Percentiles rank a stretch among this genome's conserved stretches.
Conservation (phyloP, 2,888 invertebrate species). For the Orthonychiurus folsomi region DNA sequence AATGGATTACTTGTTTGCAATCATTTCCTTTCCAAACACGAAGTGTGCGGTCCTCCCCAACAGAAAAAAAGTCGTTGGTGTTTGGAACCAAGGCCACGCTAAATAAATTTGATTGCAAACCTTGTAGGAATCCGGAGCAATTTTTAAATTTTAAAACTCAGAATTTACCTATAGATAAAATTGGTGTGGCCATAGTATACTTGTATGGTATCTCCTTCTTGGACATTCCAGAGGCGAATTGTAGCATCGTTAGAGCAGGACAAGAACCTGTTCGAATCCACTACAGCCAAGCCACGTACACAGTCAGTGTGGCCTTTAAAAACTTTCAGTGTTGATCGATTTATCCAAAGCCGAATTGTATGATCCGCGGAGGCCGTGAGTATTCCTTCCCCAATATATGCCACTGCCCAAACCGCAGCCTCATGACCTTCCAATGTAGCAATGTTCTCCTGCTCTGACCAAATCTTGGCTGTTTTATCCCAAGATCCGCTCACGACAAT, state of each 20-base stretch:
- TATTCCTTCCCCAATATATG: slow-evolving; percentile 43
- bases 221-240: slow-evolving; percentile 69
- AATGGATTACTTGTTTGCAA: slow-evolving; percentile 50
- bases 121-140: too few relatives aligned
- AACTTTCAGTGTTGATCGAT: slow-evolving; percentile 53
- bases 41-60: slow-evolving; percentile 81
- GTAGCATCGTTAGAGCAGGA: slow-evolving; percentile 89
- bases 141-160: neutral
- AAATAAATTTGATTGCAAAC: slow-evolving; percentile 16
- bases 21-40: slow-evolving; percentile 65
- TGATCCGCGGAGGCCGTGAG: slow-evolving; percentile 94
- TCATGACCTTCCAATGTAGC: slow-evolving; percentile 60
- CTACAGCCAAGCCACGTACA: slow-evolving; percentile 67
- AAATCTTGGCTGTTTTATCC: slow-evolving; percentile 80
- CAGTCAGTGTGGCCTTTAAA: slow-evolving; percentile 79
- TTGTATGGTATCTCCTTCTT: slow-evolving; percentile 64
- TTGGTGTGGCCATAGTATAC: slow-evolving; percentile 74
- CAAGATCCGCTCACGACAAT: slow-evolving; percentile 78
- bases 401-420: slow-evolving; percentile 75
- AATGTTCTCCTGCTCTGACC: slow-evolving; percentile 55
- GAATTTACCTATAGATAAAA: slow-evolving; percentile 82
- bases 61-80: slow-evolving; percentile 61
- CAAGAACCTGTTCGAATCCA: slow-evolving; percentile 65
- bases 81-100: slow-evolving; percentile 45
- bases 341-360: slow-evolving; percentile 72